Evolutionary conservation across 2,888 invertebrate genomes (phyloP).

Genomic region (Coenonympha arcania): DNA sequence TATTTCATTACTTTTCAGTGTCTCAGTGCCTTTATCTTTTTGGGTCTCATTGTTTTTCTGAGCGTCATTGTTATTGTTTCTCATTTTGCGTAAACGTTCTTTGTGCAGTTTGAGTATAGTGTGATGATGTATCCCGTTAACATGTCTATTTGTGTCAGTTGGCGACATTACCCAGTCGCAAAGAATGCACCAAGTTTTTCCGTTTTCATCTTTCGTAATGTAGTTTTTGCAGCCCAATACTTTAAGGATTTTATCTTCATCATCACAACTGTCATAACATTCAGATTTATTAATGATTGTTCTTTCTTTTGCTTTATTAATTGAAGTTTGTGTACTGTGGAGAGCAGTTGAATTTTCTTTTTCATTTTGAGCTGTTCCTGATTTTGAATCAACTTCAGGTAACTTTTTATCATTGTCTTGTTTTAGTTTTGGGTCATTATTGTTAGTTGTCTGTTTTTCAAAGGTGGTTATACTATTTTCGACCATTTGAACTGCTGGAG

Average conservation of each 20-base stretch:
- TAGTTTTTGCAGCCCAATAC: slow-evolving; percentile 28
- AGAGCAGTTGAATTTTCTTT: not conserved
- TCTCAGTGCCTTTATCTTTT: too few relatives aligned
- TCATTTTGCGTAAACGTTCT: slow-evolving; percentile 19
- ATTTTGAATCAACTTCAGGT: not conserved
- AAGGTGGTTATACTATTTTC: not conserved
- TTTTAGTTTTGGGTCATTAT: too few relatives aligned
- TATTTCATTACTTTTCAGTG: too few relatives aligned
- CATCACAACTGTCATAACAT: not conserved
- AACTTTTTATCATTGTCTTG: not conserved
- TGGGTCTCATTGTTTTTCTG: not conserved
- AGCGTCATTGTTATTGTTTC: not conserved
- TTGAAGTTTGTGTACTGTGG: not conserved
- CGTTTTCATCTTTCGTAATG: slow-evolving; percentile 24
- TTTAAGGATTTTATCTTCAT: slow-evolving; percentile 28
- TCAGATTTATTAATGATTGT: too few relatives aligned
- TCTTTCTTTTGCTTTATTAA: not conserved
- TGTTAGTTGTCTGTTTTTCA: not conserved
- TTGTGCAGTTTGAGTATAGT: slow-evolving; percentile 33
- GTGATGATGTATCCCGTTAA: slow-evolving; percentile 31
- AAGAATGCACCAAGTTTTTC: slow-evolving; percentile 30
- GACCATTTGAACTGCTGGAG: not conserved
- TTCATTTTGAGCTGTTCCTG: not conserved
- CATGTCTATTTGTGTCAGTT: slow-evolving; percentile 16
- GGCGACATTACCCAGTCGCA: slow-evolving; percentile 32